These are phyloP conservation scores for Scolopax mira DNA, from an alignment of 2,113 vertebrate genomes.

Conservation along the genomic window DNA sequence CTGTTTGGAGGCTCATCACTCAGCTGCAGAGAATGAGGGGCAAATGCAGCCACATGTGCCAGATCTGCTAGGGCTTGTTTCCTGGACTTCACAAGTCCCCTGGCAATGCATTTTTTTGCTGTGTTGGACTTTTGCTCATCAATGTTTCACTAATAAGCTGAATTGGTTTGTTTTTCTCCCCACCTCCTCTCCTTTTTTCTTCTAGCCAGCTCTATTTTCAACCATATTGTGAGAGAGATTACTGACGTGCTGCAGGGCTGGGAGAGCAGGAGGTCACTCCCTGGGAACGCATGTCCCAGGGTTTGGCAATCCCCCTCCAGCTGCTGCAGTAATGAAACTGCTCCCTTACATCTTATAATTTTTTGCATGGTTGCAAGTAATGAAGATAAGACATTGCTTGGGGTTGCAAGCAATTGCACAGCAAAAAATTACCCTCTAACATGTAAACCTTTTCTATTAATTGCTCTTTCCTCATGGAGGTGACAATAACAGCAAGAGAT, in stretches of 20 bases:
- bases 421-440: neutral
- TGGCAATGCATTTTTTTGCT: neutral
- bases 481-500: neutral
- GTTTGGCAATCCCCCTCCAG: neutral
- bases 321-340: neutral
- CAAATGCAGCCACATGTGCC: rapidly evolving
- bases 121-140: neutral
- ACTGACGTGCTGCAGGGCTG: neutral
- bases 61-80: neutral
- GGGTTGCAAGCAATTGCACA: neutral
- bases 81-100: neutral
- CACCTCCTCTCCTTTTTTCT: neutral
- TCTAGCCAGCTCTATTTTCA: neutral
- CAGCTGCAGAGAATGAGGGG: rapidly evolving
- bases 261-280: neutral
- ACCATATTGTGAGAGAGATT: neutral
- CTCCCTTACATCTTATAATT: neutral
- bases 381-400: neutral
- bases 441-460: neutral
- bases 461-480: neutral
- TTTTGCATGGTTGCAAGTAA: neutral
- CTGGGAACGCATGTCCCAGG: neutral
- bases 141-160: neutral
- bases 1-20: neutral
- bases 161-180: neutral